phyloP scores from a whole-genome alignment of 2,797 vertebrate genomes.

The Amphiprion clarkii region DNA sequence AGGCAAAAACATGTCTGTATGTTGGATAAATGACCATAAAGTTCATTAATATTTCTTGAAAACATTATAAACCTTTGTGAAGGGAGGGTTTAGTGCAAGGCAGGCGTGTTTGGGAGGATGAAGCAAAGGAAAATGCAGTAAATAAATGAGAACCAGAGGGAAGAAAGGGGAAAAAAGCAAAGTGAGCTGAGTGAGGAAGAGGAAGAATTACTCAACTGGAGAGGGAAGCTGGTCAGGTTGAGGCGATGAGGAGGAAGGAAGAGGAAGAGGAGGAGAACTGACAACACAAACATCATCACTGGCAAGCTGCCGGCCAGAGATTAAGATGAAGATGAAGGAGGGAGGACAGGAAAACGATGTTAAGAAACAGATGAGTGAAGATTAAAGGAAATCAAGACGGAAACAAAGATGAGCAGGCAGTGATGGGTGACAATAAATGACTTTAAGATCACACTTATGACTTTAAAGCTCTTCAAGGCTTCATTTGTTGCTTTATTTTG shows the following conservation, averaged over 20 bases:
- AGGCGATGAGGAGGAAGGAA: slow-evolving; percentile 31
- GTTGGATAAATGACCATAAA: too few relatives aligned
- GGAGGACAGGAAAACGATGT: background rate
- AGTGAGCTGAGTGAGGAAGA: slow-evolving; percentile 6
- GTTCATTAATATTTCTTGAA: background rate
- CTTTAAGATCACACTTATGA: too few relatives aligned
- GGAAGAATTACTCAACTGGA: slow-evolving; percentile 72
- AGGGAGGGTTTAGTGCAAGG: background rate
- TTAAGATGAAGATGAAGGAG: slow-evolving; percentile 6
- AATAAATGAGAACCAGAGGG: background rate
- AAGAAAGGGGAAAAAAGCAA: background rate
- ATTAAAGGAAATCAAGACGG: background rate
- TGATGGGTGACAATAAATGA: too few relatives aligned
- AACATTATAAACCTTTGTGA: background rate
- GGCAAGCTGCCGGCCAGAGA: slow-evolving; percentile 42
- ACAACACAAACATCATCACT: slow-evolving; percentile 50
- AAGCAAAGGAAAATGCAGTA: too few relatives aligned
- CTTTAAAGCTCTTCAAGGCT: too few relatives aligned
- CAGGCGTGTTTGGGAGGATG: background rate
- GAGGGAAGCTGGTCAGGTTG: slow-evolving; percentile 48
- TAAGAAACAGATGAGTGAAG: background rate
- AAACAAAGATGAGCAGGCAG: background rate
- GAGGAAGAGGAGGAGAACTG: slow-evolving; percentile 38
- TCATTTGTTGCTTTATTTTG: too few relatives aligned
- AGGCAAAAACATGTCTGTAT: too few relatives aligned